Evolutionary conservation across 2,797 vertebrate species (phyloP).

Genomic region (Eulemur albifrons): DNA sequence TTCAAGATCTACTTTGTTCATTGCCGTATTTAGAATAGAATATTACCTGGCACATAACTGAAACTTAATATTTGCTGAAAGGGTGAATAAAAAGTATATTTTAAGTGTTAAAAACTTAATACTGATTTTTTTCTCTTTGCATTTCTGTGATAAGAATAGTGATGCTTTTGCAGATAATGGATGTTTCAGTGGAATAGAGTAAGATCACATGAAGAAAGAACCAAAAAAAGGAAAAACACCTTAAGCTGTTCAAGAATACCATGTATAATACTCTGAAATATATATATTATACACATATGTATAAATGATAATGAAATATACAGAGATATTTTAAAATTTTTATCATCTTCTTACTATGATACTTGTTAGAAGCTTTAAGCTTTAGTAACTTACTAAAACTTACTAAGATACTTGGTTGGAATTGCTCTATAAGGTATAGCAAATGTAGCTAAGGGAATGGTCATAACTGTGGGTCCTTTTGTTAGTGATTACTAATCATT

Average conservation of each 20-base stretch:
- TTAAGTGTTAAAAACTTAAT: neutral
- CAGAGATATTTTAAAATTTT: neutral
- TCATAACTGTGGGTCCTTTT: neutral
- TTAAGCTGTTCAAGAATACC: neutral
- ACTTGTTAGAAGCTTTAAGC: neutral
- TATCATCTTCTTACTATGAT: neutral
- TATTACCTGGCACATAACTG: neutral
- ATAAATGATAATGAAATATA: neutral
- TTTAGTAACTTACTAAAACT: neutral
- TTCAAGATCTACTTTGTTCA: neutral
- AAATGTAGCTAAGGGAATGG: neutral
- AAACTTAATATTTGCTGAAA: neutral
- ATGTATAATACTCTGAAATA: neutral
- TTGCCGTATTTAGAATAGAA: neutral
- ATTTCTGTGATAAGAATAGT: neutral
- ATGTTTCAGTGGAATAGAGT: neutral
- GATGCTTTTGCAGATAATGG: neutral
- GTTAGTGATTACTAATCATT: neutral
- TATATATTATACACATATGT: neutral
- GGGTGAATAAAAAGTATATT: neutral
- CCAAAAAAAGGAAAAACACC: neutral
- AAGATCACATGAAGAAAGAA: neutral
- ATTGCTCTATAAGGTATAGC: neutral
- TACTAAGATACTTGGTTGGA: neutral
- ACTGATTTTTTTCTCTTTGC: neutral